These are phyloP conservation scores for Antheraea pernyi DNA, from an alignment of 1,140 invertebrate species.

Conservation along the genomic window DNA sequence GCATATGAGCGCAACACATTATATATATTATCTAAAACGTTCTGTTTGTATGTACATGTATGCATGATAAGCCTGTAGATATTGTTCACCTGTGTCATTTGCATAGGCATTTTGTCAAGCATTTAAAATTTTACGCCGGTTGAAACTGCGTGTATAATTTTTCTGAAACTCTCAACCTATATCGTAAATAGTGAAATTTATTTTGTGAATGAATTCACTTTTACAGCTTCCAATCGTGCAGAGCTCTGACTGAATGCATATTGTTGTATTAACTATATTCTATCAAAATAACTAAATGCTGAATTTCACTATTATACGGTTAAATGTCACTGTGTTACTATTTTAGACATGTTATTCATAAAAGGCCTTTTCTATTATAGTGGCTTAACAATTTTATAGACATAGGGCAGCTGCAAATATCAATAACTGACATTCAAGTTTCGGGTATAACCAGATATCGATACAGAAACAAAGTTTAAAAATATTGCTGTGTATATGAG, in stretches of 20 bases:
- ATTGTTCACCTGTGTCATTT: neutral
- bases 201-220: neutral
- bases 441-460: no score
- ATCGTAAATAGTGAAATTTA: conserved; percentile 9
- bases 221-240: neutral
- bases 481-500: no score
- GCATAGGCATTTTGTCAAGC: neutral
- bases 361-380: no score
- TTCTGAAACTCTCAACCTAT: neutral
- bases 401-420: no score
- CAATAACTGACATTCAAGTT: no score
- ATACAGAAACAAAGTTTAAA: no score
- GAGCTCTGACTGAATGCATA: neutral
- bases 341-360: no score
- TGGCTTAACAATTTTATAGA: no score
- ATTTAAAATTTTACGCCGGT: conserved; percentile 4
- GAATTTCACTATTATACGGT: no score
- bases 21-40: neutral
- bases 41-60: neutral
- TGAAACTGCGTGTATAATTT: conserved; percentile 5
- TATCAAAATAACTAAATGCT: neutral
- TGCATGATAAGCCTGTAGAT: neutral
- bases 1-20: no score
- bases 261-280: neutral
- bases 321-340: no score